These are phyloP conservation scores for Diarsia brunnea DNA, from an alignment of 2,888 invertebrate genomes.

Conservation along the genomic window DNA sequence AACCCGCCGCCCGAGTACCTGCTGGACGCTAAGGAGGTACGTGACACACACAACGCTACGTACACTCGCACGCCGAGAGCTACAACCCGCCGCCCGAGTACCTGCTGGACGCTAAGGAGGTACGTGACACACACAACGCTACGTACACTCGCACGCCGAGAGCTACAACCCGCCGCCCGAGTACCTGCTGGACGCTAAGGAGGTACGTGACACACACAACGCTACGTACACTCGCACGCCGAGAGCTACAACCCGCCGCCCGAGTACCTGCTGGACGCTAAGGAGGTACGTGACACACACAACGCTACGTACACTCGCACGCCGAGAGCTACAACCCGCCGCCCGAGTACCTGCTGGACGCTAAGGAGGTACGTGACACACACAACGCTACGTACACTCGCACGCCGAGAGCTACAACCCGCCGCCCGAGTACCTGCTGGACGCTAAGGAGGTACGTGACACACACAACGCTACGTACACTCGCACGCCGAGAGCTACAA, in stretches of 20 bases:
- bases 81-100: slow-evolving; percentile 99
- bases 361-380: neutral
- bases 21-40: slow-evolving; percentile 95
- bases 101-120: slow-evolving; percentile 96
- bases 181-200: slow-evolving; percentile 97
- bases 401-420: slow-evolving; percentile 93
- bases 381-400: neutral
- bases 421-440: slow-evolving; percentile 98
- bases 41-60: neutral
- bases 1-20: slow-evolving; percentile 99
- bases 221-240: slow-evolving; percentile 93
- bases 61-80: slow-evolving; percentile 96
- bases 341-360: slow-evolving; percentile 92
- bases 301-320: slow-evolving; percentile 89
- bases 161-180: slow-evolving; percentile 99
- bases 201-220: slow-evolving; percentile 81
- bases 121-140: slow-evolving; percentile 35
- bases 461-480: too few relatives aligned
- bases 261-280: slow-evolving; percentile 92
- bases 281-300: slow-evolving; percentile 89
- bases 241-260: slow-evolving; percentile 6
- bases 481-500: slow-evolving; percentile 99
- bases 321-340: slow-evolving; percentile 99
- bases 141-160: slow-evolving; percentile 95
- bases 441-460: slow-evolving; percentile 73